These are phyloP conservation scores for Chrysolina oricalcia DNA, from an alignment of 2,888 invertebrate species.

Conservation along the genomic window DNA sequence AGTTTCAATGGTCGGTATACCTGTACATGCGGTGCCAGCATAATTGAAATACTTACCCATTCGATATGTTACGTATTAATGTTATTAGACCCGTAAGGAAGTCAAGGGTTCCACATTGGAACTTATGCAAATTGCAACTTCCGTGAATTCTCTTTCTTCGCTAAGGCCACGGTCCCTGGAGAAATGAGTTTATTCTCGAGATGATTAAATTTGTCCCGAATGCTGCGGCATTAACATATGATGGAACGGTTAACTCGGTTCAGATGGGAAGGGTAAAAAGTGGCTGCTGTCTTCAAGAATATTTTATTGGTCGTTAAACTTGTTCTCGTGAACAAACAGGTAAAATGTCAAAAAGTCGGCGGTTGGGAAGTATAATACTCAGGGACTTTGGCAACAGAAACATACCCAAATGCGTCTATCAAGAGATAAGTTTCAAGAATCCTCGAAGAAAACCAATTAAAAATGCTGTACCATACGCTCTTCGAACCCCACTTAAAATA, in stretches of 20 bases:
- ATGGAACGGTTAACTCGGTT: not conserved
- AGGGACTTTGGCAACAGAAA: no score
- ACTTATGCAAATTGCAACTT: constrained; percentile 15
- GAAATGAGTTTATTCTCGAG: not conserved
- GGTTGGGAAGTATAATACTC: no score
- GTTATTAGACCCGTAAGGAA: constrained; percentile 37
- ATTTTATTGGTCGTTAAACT: no score
- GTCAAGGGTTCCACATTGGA: constrained; percentile 27
- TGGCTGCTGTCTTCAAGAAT: no score
- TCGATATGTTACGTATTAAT: constrained; percentile 31
- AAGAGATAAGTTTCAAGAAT: no score
- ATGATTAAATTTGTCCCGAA: not conserved
- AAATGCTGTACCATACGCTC: no score
- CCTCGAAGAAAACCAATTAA: no score
- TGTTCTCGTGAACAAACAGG: no score
- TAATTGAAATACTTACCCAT: constrained; percentile 41
- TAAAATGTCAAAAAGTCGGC: no score
- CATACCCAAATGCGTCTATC: no score
- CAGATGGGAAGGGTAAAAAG: not conserved
- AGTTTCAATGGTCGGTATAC: constrained; percentile 41
- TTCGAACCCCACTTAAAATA: no score
- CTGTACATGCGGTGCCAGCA: constrained; percentile 31
- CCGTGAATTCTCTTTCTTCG: constrained; percentile 5
- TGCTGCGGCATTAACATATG: not conserved
- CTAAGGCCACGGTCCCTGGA: not conserved